These are phyloP conservation scores for Quadroppia sp. DNA, from an alignment of 2,888 invertebrate genomes.

Conservation along the genomic window DNA sequence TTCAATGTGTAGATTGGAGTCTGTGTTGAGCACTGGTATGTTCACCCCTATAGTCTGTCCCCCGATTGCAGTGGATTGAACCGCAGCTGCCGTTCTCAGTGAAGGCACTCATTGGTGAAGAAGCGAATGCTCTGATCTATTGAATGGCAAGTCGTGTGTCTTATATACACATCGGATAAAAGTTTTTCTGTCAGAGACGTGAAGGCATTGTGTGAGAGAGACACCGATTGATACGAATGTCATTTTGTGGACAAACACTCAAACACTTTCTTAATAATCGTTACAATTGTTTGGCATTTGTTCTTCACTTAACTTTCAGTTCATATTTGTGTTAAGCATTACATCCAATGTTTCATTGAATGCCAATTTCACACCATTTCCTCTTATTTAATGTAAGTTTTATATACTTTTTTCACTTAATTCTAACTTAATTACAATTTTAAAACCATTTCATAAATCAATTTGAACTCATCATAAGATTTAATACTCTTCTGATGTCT, in stretches of 20 bases:
- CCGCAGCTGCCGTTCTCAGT: conserved; percentile 31
- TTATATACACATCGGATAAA: conserved; percentile 13
- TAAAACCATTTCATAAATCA: too few species aligned
- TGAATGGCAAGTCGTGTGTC: neutral
- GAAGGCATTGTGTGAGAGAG: neutral
- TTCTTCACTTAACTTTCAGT: neutral
- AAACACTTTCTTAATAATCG: conserved; percentile 13
- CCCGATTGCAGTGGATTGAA: conserved; percentile 9
- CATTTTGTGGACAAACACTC: conserved; percentile 16
- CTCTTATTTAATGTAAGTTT: neutral
- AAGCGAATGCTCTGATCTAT: conserved; percentile 15
- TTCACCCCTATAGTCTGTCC: conserved; percentile 13
- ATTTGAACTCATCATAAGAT: too few species aligned
- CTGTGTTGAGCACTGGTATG: too few species aligned
- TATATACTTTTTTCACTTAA: neutral
- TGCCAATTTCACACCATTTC: neutral
- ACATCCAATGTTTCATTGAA: neutral
- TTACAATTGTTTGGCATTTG: conserved; percentile 7
- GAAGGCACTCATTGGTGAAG: conserved; percentile 32
- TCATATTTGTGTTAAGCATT: neutral
- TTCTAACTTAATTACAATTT: neutral
- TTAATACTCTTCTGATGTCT: too few species aligned
- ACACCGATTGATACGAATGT: neutral
- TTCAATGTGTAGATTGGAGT: neutral
- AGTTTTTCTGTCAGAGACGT: conserved; percentile 29